These are phyloP conservation scores for Rhimphoctona megacephalus DNA, from an alignment of 2,888 invertebrate genomes.

Conservation along the genomic window DNA sequence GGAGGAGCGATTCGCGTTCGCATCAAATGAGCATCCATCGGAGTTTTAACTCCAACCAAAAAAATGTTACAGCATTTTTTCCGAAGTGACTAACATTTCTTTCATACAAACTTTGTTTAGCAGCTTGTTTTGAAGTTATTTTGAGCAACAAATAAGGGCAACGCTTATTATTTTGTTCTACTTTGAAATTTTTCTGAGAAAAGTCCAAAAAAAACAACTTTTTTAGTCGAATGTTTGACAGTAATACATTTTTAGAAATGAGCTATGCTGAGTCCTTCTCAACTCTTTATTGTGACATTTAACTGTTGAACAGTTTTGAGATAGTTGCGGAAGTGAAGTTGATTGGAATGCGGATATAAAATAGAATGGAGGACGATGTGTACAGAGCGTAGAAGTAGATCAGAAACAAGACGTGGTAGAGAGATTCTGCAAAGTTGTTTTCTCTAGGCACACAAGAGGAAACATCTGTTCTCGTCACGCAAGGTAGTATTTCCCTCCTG, in stretches of 20 bases:
- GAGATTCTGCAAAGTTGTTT: conserved; percentile 6
- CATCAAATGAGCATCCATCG: too few species aligned
- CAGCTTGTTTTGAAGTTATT: too few species aligned
- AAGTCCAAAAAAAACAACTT: too few species aligned
- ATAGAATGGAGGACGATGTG: not conserved
- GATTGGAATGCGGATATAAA: not conserved
- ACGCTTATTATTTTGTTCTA: too few species aligned
- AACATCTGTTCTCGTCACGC: conserved; percentile 15
- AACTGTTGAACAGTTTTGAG: not conserved
- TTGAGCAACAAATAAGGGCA: too few species aligned
- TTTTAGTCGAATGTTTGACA: too few species aligned
- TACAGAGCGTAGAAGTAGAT: conserved; percentile 1
- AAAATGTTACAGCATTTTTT: too few species aligned
- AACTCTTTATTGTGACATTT: not conserved
- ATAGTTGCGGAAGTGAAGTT: not conserved
- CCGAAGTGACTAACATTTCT: too few species aligned
- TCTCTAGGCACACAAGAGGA: not conserved
- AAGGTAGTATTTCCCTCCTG: not conserved
- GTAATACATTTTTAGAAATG: not conserved
- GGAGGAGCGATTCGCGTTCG: too few species aligned
- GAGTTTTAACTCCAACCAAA: too few species aligned
- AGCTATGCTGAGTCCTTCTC: not conserved
- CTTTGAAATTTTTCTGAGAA: too few species aligned
- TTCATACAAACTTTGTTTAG: too few species aligned
- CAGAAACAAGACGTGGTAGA: not conserved